A percentile compares a stretch with the other conserved stretches of the same genome.
phyloP scores from a whole-genome alignment of 2,113 vertebrate species.

The Otocyon megalotis region DNA sequence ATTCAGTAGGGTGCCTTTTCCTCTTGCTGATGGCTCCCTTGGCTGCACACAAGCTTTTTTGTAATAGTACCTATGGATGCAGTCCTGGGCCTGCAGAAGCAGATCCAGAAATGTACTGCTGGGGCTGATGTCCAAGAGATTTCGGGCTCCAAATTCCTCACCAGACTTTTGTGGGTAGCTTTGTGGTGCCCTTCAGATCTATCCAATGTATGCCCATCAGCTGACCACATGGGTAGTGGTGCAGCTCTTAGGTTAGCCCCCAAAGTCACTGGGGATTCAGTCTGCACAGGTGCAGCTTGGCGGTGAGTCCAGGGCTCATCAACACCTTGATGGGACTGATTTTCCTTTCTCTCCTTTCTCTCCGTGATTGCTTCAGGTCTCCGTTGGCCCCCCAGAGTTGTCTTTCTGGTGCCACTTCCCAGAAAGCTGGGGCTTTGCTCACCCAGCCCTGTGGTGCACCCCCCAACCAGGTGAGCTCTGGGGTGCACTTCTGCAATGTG shows the following conservation, averaged over 20 bases:
- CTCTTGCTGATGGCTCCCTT: background rate
- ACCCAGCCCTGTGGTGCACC: background rate
- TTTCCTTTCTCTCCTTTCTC: background rate
- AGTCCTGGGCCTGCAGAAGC: background rate
- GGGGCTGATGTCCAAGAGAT: background rate
- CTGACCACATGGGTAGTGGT: background rate
- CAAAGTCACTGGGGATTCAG: background rate
- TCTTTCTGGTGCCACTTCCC: background rate
- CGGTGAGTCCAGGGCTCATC: background rate
- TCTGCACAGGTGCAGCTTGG: background rate
- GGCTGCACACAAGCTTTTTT: background rate
- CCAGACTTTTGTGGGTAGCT: background rate
- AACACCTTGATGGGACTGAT: background rate
- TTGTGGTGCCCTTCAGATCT: background rate
- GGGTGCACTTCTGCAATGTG: no score
- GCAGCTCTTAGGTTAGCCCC: background rate
- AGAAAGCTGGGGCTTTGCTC: background rate
- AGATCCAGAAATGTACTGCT: background rate
- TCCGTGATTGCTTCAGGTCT: background rate
- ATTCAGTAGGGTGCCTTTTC: background rate
- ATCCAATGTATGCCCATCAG: background rate
- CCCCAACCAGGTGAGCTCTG: background rate
- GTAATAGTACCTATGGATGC: background rate
- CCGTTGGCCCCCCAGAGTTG: no score
- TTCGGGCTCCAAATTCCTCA: background rate